Base-by-base conservation (phyloP, 2,797 vertebrate genomes). In the Oreortyx pictus region DNA sequence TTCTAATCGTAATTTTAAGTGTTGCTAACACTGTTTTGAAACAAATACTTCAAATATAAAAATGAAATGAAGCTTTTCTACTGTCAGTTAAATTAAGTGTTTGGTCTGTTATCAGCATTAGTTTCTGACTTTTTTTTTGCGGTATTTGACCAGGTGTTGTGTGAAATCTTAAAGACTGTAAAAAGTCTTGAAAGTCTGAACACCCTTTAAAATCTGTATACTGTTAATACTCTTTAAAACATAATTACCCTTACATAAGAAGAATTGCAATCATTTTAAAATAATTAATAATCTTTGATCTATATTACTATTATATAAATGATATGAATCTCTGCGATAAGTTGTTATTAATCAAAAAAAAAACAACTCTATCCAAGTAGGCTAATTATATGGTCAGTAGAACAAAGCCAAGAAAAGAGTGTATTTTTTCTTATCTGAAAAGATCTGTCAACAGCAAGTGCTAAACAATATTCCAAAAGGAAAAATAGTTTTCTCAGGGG, bases 111-210 rank as follows among this genome's bases (percentile, higher is more conserved):
- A 49, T 61, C 7, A 37, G 41, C 5, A 41, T n/a, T 37, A 35
- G 7, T 83, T 90, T 78, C 52, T 92, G 60, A 49, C 15, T 79
- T 43, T 3, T 47, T 47, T 86, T 87, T 88, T 27, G 62, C 31
- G 54, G 24, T 54, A 11, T 59, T 20, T 46, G 29, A 71, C 60
- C 9, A 68, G 18, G 2, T 60, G n/a, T 90, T 60, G 35, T 89
- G 46, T 33, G n/a, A 78, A 27, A 56, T 92, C 35, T 68, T 86
- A 78, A 72, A 46, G 23, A 7, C 17, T 81, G 23, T 65, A 54
- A 84, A 81, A 84, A 80, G 43, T 65, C 49, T 64, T 47, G 57
- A 88, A 88, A 87, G 57, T 60, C 33, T 73, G 74, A 90, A 79
- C 43, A 64, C 7, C 47, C 62, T 76, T 79, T 44, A 61, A 64